Conservation (phyloP, 2,888 invertebrate species). For the Melanophora roralis region DNA sequence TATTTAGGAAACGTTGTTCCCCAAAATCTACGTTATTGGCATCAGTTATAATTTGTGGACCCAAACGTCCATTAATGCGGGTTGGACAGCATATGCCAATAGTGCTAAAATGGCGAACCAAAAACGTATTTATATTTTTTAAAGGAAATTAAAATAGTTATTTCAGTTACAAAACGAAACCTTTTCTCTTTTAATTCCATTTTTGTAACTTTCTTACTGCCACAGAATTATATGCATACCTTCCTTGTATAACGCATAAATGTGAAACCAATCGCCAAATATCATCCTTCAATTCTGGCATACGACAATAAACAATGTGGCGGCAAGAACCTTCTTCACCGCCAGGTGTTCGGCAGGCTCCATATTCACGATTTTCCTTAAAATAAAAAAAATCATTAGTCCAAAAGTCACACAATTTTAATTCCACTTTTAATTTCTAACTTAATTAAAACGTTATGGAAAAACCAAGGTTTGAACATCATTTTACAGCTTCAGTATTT, state of each 20-base stretch:
- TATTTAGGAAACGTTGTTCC: slow-evolving; percentile 67
- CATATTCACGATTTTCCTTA: slow-evolving; percentile 81
- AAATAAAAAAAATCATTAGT: too few species aligned
- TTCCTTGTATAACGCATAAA: slow-evolving; percentile 83
- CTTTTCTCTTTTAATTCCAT: too few species aligned
- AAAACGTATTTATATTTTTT: too few species aligned
- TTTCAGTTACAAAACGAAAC: too few species aligned
- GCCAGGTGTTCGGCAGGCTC: slow-evolving; percentile 80
- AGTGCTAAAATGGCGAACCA: slow-evolving; percentile 69
- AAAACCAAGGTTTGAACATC: too few species aligned
- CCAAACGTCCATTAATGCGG: slow-evolving; percentile 69
- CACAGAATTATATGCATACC: too few species aligned
- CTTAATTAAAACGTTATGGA: too few species aligned
- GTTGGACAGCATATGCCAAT: slow-evolving; percentile 88
- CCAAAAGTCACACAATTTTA: too few species aligned
- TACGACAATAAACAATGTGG: slow-evolving; percentile 80
- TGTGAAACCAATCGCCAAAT: slow-evolving; percentile 82
- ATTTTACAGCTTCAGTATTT: too few species aligned
- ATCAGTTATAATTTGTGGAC: slow-evolving; percentile 68
- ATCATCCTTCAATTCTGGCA: slow-evolving; percentile 80
- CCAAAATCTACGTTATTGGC: slow-evolving; percentile 58
- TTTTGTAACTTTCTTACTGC: too few species aligned
- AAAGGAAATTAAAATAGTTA: too few species aligned
- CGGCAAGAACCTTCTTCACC: slow-evolving; percentile 83
- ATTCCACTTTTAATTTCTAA: too few species aligned